phyloP scores from a whole-genome alignment of 1,140 invertebrate genomes.

The Augochlora pura region DNA sequence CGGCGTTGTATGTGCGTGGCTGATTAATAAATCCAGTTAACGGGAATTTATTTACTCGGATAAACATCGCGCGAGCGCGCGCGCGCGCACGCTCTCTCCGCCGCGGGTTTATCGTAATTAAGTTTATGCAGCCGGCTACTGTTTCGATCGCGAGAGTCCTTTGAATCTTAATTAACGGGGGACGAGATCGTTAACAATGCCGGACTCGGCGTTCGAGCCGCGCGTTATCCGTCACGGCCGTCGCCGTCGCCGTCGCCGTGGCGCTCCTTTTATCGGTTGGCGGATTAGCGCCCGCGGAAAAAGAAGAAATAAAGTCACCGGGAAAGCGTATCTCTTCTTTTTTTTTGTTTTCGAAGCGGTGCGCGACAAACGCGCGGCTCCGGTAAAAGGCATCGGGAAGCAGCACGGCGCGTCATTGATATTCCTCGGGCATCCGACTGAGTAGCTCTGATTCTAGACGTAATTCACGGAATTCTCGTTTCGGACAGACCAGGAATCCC shows the following conservation, averaged over 20 bases:
- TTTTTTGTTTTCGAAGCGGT: no score
- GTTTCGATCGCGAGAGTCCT: slow-evolving; percentile 28
- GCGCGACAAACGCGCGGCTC: not conserved
- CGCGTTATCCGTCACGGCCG: not conserved
- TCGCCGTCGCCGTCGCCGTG: not conserved
- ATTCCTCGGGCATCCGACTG: slow-evolving; percentile 44
- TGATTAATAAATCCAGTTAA: slow-evolving; percentile 51
- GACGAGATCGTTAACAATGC: slow-evolving; percentile 7
- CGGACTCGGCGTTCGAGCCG: not conserved
- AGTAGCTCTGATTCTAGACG: slow-evolving; percentile 65
- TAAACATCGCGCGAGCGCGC: slow-evolving; percentile 33
- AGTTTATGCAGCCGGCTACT: slow-evolving; percentile 36
- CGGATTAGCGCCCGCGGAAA: not conserved
- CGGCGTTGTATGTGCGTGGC: slow-evolving; percentile 43
- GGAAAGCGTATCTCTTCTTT: not conserved
- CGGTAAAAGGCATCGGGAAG: slow-evolving; percentile 15
- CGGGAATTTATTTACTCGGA: slow-evolving; percentile 46
- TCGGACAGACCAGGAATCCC: slow-evolving; percentile 52
- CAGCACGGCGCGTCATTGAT: slow-evolving; percentile 40
- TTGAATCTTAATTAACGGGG: slow-evolving; percentile 41
- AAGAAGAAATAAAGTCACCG: not conserved
- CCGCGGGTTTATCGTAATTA: slow-evolving; percentile 36
- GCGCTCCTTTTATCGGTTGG: not conserved
- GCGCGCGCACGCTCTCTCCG: not conserved
- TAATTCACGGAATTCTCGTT: slow-evolving; percentile 63